A percentile compares a stretch with the other conserved stretches of the same genome.
phyloP scores from a whole-genome alignment of 2,113 vertebrate genomes.

The Cyprinus carpio region DNA sequence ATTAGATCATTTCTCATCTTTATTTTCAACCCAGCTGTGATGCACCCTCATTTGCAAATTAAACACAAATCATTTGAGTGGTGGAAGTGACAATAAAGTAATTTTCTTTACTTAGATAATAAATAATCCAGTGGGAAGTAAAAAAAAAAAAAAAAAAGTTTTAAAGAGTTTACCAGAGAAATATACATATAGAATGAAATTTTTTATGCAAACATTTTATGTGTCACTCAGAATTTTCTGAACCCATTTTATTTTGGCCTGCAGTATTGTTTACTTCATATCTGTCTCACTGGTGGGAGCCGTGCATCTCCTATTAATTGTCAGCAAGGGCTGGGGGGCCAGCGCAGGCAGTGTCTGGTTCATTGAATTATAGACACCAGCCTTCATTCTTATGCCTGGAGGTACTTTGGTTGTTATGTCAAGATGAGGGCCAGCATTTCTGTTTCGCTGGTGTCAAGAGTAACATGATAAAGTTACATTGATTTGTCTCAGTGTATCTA shows the following conservation, averaged over 20 bases:
- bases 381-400: conserved; percentile 45
- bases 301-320: conserved; percentile 39
- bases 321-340: conserved; percentile 17
- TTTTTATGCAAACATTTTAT: neutral
- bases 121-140: neutral
- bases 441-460: neutral
- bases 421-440: conserved; percentile 35
- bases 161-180: neutral
- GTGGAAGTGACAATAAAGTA: neutral
- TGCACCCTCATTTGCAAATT: neutral
- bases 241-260: conserved; percentile 16
- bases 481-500: conserved; percentile 7
- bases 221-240: conserved; percentile 24
- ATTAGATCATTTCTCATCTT: too few species aligned
- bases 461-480: conserved; percentile 1
- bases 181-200: neutral
- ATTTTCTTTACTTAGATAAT: neutral
- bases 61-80: neutral
- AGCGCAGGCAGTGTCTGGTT: conserved; percentile 24
- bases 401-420: conserved; percentile 27
- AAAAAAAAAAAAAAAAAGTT: too few species aligned
- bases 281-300: conserved; percentile 34
- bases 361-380: conserved; percentile 54
- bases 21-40: too few species aligned
- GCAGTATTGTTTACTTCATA: conserved; percentile 36